Evolutionary conservation across 2,888 invertebrate species (phyloP), one percentile per base, ranked within the genome.

Genomic region (Tachystola acroxantha): DNA sequence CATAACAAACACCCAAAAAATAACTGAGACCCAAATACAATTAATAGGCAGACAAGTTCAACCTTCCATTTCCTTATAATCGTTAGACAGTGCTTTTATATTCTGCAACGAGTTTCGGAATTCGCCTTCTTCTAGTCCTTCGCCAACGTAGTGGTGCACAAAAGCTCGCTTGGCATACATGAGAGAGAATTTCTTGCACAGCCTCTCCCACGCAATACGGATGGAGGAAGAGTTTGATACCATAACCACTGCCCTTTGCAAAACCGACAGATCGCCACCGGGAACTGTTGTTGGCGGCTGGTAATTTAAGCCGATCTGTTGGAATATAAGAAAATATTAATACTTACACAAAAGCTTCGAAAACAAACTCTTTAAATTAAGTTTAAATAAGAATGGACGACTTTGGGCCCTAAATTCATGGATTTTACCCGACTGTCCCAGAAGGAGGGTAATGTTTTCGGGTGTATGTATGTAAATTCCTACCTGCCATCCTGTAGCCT

Each of bases 101-200:
- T 93, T 90, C 31, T 89, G 86, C 4, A 89, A 68, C 0, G 93
- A 91, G 36, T 89, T 91, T 19, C 64, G 57, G 43, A 93, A 90
- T 58, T 90, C 90, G 1, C 85, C 87, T 73, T 92, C 92, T 67
- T 93, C 93, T 71, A 93, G 80, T 1, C 93, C 93, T 79, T 93
- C 93, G 2, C 90, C 90, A 3, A 92, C 88, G 57, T 92, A 97
- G 88, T 96, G 96, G 75, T 96, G 96, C 9, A 97, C 91, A 68
- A 96, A 97, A 3, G 96, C 95, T 38, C 94, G 88, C 65, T 95
- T 94, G 38, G 91, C 88, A 58, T 92, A 95, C 91, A 97, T 94
- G 34, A 94, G 71, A 42, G 93, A 92, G 67, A 93, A 96, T 70
- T 97, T 96, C 54, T 89, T 89, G 55, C 91, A 89, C 10, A 97